Conservation (phyloP, 2,888 invertebrate genomes). For the Drosophila setosimentum region DNA sequence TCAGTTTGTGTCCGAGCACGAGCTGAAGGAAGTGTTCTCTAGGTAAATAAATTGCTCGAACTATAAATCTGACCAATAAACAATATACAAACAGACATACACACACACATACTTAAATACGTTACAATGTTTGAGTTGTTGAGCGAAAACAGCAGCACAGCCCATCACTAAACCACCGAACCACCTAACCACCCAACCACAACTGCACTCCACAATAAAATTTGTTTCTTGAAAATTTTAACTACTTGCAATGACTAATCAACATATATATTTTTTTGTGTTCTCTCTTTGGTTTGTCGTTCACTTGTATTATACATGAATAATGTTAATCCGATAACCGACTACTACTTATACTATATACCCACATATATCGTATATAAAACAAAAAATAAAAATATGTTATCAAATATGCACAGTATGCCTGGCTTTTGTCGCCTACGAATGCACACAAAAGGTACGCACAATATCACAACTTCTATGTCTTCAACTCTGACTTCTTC, state of each 20-base stretch:
- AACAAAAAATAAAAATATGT: slow-evolving; percentile 44
- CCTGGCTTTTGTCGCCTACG: slow-evolving; percentile 99
- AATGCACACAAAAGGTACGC: slow-evolving; percentile 93
- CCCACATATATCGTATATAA: slow-evolving; percentile 50
- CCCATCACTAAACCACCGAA: slow-evolving; percentile 18
- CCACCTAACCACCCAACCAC: slow-evolving; percentile 21
- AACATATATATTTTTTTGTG: slow-evolving; percentile 58
- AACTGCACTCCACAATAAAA: slow-evolving; percentile 39
- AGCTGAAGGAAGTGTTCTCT: slow-evolving; percentile 99
- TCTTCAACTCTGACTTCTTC: slow-evolving; percentile 81
- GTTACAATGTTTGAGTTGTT: slow-evolving; percentile 43
- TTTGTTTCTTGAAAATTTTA: slow-evolving; percentile 26
- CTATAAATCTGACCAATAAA: slow-evolving; percentile 1
- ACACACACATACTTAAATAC: slow-evolving; percentile 25
- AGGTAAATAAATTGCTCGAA: slow-evolving; percentile 88
- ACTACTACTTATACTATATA: slow-evolving; percentile 51
- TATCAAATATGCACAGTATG: slow-evolving; percentile 90
- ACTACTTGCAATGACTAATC: slow-evolving; percentile 64
- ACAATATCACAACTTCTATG: slow-evolving; percentile 85
- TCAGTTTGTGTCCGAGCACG: slow-evolving; percentile 98
- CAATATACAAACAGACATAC: slow-evolving; percentile 14
- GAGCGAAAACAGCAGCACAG: slow-evolving; percentile 51
- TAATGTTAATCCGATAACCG: slow-evolving; percentile 62
- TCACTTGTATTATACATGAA: slow-evolving; percentile 76
- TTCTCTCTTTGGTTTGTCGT: slow-evolving; percentile 75